Base-by-base conservation (phyloP, 2,797 vertebrate species). In the Erethizon dorsatum region DNA sequence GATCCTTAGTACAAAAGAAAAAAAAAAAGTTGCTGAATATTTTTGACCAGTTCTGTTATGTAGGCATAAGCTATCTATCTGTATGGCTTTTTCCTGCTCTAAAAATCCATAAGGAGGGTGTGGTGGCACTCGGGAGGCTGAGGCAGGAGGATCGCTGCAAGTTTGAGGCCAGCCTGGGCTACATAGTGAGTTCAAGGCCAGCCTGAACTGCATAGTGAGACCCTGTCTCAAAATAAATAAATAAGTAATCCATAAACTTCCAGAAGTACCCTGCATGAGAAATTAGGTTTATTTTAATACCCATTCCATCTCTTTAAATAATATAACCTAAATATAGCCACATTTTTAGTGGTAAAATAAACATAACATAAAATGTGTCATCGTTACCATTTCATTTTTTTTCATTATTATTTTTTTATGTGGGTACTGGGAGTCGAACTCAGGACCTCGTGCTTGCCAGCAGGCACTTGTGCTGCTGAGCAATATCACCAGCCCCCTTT, bases 241-340 rank as follows among this genome's bases (percentile, higher is more conserved):
- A 33, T 65, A 2, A 67, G n/a, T n/a, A 33, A n/a, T n/a, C 69
- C 69, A 12, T 71, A 41, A 41, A 24, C 20, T 24, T 26, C 47
- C 93, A 93, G 75, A 83, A 80, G 47, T 65, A 59, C 28, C 26
- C 28, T 1, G 3, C 91, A 84, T 65, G 83, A 88, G 57, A 87
- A 80, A 50, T 94, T 75, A 47, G 20, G 56, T 96, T 92, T 65
- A 63, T 84, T 78, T 77, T 95, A 80, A 88, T 50, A 33, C 31
- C 41, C 41, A 33, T 65, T n/a, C 78, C 20, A 57, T 45, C n/a
- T 37, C 47, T 90, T 83, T 28, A 78, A 78, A 87, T 87, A 92
- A 83, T 37, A 11, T 77, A 50, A 88, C n/a, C 12, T 87, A 8
- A 94, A 47, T 73, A 52, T 59, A 52, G 83, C n/a, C 7, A 17